Evolutionary conservation across 2,797 vertebrate species (phyloP).

Genomic region (Loriculus beryllinus): DNA sequence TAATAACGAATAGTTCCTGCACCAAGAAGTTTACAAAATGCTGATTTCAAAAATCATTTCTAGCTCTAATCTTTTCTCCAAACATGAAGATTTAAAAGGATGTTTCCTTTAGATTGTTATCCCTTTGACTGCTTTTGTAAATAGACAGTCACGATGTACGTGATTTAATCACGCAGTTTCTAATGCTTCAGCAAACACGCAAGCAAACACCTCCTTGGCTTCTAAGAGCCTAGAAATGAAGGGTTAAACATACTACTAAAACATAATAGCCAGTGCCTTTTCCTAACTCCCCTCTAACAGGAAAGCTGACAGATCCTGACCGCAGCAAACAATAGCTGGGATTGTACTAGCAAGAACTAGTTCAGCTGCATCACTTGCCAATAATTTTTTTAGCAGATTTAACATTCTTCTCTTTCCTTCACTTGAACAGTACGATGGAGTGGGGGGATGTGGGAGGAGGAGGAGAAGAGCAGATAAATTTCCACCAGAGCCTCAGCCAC

Average conservation of each 20-base stretch:
- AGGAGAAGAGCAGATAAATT: constrained; percentile 59
- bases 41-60: constrained; percentile 20
- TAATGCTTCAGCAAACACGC: constrained; percentile 4
- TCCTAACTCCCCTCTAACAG: constrained; percentile 70
- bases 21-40: background rate
- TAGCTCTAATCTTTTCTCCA: constrained; percentile 36
- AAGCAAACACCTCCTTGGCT: background rate
- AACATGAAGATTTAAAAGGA: background rate
- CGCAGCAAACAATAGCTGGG: constrained; percentile 77
- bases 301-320: constrained; percentile 72
- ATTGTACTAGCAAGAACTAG: constrained; percentile 79
- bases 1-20: background rate
- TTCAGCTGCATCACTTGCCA: constrained; percentile 76
- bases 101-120: constrained; percentile 14
- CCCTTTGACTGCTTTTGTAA: background rate
- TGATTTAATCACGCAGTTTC: background rate
- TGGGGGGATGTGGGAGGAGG: background rate
- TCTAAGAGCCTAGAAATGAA: constrained; percentile 17
- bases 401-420: constrained; percentile 75
- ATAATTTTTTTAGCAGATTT: constrained; percentile 77
- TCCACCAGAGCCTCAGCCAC: constrained; percentile 53
- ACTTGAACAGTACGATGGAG: constrained; percentile 39
- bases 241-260: constrained; percentile 70
- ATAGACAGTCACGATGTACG: background rate
- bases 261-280: constrained; percentile 69